These are phyloP conservation scores for Axis porcinus DNA, from an alignment of 2,113 vertebrate species.

Conservation along the genomic window DNA sequence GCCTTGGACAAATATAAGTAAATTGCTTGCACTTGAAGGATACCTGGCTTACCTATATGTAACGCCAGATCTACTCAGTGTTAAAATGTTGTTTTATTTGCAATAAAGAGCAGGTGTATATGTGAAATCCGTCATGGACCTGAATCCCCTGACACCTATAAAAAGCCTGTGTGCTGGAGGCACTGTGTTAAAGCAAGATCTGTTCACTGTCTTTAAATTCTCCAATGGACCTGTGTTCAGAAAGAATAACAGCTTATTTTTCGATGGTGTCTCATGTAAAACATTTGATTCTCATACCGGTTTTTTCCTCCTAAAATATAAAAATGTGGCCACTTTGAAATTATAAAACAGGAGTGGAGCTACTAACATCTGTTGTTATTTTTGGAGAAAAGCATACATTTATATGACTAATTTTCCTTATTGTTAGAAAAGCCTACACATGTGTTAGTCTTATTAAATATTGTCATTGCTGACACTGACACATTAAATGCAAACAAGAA, in stretches of 20 bases:
- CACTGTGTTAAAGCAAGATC: background rate
- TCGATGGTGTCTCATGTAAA: background rate
- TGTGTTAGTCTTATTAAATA: background rate
- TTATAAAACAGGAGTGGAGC: background rate
- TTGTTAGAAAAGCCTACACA: background rate
- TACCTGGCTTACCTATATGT: background rate
- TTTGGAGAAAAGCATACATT: background rate
- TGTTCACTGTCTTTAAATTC: background rate
- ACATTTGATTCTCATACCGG: background rate
- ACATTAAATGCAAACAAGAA: background rate
- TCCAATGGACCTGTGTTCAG: fast-evolving
- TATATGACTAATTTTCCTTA: background rate
- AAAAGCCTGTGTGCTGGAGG: background rate
- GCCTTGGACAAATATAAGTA: background rate
- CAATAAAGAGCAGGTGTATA: background rate
- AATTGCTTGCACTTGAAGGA: background rate
- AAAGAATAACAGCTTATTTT: background rate
- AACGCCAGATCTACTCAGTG: background rate
- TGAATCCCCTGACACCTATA: background rate
- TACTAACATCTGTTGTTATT: background rate
- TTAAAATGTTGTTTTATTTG: slow-evolving; percentile 3
- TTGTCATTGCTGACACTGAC: background rate
- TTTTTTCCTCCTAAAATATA: background rate
- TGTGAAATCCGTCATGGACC: background rate
- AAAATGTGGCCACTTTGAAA: background rate